Conservation (phyloP, 2,113 vertebrate species). For the Rhynchomys soricoides region DNA sequence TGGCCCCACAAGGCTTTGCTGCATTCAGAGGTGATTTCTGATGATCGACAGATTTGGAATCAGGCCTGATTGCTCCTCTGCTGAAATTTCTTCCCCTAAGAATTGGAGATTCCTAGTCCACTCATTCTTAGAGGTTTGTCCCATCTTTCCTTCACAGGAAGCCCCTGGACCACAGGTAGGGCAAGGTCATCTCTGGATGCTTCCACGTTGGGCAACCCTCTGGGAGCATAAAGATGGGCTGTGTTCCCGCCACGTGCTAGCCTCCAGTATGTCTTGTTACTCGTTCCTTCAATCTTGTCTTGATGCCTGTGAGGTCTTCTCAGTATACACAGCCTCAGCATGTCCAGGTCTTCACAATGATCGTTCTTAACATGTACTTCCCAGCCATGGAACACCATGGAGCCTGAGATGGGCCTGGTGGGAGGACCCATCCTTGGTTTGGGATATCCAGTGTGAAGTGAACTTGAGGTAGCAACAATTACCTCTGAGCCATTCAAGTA, state of each 20-base stretch:
- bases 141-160: neutral
- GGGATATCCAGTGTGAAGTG: neutral
- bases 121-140: neutral
- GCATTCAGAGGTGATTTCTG: neutral
- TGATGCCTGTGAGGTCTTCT: neutral
- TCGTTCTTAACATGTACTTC: neutral
- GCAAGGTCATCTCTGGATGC: neutral
- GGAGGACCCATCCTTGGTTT: neutral
- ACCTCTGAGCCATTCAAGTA: neutral
- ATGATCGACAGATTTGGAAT: neutral
- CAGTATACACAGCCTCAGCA: neutral
- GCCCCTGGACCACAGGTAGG: neutral
- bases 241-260: neutral
- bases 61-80: neutral
- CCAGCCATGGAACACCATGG: accelerated
- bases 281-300: neutral
- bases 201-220: neutral
- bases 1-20: neutral
- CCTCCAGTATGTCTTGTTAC: too few relatives aligned
- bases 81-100: neutral
- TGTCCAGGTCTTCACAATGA: accelerated
- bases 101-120: neutral
- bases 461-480: too few relatives aligned
- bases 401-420: accelerated
- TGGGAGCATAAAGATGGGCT: neutral